These are phyloP conservation scores for Drosophila kohkoa DNA, from an alignment of 1,140 invertebrate genomes.

Conservation along the genomic window DNA sequence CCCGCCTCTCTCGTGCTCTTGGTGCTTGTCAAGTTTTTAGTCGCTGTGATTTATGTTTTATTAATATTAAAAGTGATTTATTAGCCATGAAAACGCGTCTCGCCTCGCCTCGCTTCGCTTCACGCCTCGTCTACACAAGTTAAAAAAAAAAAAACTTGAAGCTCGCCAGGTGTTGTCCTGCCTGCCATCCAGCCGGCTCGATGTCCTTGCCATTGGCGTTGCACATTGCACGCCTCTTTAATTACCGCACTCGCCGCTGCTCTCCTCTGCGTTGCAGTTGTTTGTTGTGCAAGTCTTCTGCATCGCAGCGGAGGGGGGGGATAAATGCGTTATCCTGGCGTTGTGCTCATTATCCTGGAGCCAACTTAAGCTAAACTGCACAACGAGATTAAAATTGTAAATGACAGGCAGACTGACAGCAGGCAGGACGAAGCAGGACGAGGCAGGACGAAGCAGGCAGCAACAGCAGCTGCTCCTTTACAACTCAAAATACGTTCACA, in stretches of 20 bases:
- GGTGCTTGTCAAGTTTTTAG: conserved; percentile 63
- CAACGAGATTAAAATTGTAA: conserved; percentile 82
- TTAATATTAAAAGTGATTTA: conserved; percentile 84
- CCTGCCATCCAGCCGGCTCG: neutral
- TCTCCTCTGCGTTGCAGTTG: conserved; percentile 1
- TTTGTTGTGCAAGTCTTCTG: neutral
- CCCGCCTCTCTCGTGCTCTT: neutral
- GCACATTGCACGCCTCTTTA: conserved; percentile 67
- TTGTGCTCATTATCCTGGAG: conserved; percentile 67
- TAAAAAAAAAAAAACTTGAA: conserved; percentile 22
- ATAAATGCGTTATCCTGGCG: conserved; percentile 21
- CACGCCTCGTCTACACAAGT: neutral
- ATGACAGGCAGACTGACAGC: conserved; percentile 75
- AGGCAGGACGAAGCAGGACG: conserved; percentile 24
- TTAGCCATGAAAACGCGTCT: conserved; percentile 74
- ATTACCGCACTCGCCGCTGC: conserved; percentile 45
- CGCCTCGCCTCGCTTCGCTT: neutral
- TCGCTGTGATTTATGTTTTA: conserved; percentile 78
- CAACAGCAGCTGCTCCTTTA: conserved; percentile 33
- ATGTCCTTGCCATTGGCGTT: conserved; percentile 27
- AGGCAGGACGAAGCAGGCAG: neutral
- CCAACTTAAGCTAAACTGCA: conserved; percentile 80
- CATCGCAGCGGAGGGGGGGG: no score
- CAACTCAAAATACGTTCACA: conserved; percentile 35
- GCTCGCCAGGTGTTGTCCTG: conserved; percentile 8